Base-by-base conservation (phyloP, 2,797 vertebrate genomes). In the Sebastes matsubarae region DNA sequence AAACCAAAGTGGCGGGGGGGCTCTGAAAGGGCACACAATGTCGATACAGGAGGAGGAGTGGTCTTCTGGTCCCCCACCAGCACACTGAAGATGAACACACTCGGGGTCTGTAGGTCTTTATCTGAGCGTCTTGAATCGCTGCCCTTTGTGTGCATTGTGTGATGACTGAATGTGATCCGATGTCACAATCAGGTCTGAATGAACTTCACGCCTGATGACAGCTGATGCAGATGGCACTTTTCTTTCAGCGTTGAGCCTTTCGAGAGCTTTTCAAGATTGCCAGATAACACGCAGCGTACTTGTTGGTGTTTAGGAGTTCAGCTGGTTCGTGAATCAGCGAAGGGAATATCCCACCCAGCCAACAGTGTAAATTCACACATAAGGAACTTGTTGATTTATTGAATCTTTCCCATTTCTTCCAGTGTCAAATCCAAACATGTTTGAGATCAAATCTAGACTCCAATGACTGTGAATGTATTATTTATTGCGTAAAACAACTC, bases 21-120 rank as follows among this genome's bases (percentile, higher is more conserved):
- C 72, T 88, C 89, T 85, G 80, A 96, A 96, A 96, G 95, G 94
- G 92, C 95, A 95, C 77, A 84, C 87, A 88, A 86, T 93, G 87
- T 95, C 89, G 86, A 95, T 95, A 94, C 77, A 88, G 88, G 79
- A 93, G 91, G 92, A 87, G 92, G 91, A 84, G 89, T 92, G 92
- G 94, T 91, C 88, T 82, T 92, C 79, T 84, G 86, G 91, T 88
- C 90, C 89, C 93, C 94, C 86, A 82, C 87, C 61, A 73, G 86
- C 68, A 78, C 59, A 55, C 66, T 80, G 87, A 88, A 90, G 90
- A 93, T 92, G 91, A 90, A 82, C 89, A 90, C 88, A 76, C 87
- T 85, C 42, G 22, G 82, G 77, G 80, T 78, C 72, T 88, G 75
- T 42, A 84, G 84, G 89, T 90, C 83, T 91, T 80, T 85, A 81